Conservation (phyloP, 1,140 invertebrate species). For the Antheraea pernyi region DNA sequence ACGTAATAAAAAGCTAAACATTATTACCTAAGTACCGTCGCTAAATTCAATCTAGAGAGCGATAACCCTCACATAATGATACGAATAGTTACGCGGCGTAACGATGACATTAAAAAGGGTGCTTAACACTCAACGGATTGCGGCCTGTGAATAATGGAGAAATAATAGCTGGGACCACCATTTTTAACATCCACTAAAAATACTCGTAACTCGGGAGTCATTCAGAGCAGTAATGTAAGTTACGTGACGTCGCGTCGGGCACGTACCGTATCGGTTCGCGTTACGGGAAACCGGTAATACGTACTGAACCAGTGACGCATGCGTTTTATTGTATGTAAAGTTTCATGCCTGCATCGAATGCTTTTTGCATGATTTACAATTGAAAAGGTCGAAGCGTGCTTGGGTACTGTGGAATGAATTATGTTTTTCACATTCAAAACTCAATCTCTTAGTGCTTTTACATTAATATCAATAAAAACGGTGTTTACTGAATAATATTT, state of each 20-base stretch:
- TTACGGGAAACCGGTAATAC: conserved; percentile 18
- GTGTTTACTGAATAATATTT: background rate
- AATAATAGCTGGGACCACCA: conserved; percentile 46
- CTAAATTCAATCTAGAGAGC: conserved; percentile 22
- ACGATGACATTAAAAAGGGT: conserved; percentile 46
- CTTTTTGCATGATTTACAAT: conserved; percentile 22
- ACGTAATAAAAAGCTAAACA: background rate
- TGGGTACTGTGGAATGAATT: background rate
- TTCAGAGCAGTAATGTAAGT: conserved; percentile 41
- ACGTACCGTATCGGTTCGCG: conserved; percentile 30
- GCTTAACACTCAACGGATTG: conserved; percentile 48
- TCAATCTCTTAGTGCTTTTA: background rate
- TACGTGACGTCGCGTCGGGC: conserved; percentile 36
- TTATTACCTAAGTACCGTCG: conserved; percentile 3
- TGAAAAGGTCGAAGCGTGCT: conserved; percentile 2
- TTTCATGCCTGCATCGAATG: conserved; percentile 20
- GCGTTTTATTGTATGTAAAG: conserved; percentile 32
- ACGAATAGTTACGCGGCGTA: conserved; percentile 39
- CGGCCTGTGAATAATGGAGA: conserved; percentile 46
- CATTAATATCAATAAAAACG: background rate
- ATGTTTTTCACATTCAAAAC: background rate
- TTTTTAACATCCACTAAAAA: conserved; percentile 47
- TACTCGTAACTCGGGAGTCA: conserved; percentile 45
- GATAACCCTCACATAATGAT: conserved; percentile 41
- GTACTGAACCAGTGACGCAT: conserved; percentile 21